Percentiles rank a stretch among this genome's conserved stretches.
Conservation (phyloP, 2,888 invertebrate genomes). For the Plebejus anna region DNA sequence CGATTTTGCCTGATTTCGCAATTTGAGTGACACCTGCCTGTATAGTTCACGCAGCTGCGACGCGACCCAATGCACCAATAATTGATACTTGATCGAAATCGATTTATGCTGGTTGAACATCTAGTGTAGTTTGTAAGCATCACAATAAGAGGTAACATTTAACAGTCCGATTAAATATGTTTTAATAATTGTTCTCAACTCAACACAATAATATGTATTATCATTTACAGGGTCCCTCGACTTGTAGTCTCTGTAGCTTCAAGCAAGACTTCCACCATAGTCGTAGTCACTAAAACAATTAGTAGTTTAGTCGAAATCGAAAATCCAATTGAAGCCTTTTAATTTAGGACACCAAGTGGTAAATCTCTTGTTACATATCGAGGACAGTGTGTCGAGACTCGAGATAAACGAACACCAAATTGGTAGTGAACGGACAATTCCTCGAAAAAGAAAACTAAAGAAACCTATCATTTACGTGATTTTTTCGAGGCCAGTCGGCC, state of each 20-base stretch:
- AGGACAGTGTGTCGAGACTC: conserved; percentile 16
- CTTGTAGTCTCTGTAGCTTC: too few relatives aligned
- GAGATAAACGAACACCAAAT: conserved; percentile 27
- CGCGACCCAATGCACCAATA: neutral
- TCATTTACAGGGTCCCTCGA: too few relatives aligned
- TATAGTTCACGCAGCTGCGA: neutral
- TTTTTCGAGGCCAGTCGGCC: conserved; percentile 1
- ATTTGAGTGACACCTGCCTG: conserved; percentile 7
- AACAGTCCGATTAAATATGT: too few relatives aligned
- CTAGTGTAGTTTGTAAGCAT: too few relatives aligned
- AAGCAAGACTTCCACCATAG: too few relatives aligned
- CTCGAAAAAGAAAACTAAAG: conserved; percentile 25
- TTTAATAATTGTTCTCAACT: too few relatives aligned
- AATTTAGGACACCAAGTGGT: neutral
- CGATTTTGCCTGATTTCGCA: neutral
- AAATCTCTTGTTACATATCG: neutral
- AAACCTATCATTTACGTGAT: conserved; percentile 26
- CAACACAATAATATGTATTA: too few relatives aligned
- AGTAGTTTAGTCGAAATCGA: neutral
- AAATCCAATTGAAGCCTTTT: neutral
- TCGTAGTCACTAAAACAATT: neutral
- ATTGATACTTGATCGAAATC: neutral
- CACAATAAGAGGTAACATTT: too few relatives aligned
- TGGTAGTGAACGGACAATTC: conserved; percentile 27
- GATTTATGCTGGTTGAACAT: neutral